Evolutionary conservation across 2,113 vertebrate species (phyloP).

Genomic region (Verasper variegatus): DNA sequence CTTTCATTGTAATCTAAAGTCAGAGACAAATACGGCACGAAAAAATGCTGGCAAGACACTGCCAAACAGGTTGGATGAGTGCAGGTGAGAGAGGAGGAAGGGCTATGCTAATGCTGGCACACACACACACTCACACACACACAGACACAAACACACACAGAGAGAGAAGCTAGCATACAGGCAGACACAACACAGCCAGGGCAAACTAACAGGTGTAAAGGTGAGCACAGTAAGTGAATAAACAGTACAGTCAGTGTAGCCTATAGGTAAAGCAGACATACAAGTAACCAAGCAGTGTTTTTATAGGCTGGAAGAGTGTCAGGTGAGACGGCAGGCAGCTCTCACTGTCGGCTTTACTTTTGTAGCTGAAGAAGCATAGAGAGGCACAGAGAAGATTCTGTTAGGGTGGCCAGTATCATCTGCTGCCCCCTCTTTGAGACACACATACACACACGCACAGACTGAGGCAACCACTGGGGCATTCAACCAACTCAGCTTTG

Average conservation of each 20-base stretch:
- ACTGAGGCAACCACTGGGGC: slow-evolving; percentile 34
- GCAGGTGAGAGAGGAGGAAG: slow-evolving; percentile 80
- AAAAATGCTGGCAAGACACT: slow-evolving; percentile 20
- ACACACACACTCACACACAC: slow-evolving; percentile 48
- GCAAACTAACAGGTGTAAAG: slow-evolving; percentile 42
- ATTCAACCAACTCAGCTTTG: slow-evolving; percentile 35
- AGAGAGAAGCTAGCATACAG: slow-evolving; percentile 23
- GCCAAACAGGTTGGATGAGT: slow-evolving; percentile 94
- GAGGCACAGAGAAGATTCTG: slow-evolving; percentile 75
- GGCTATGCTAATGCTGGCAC: slow-evolving; percentile 66
- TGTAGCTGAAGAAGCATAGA: slow-evolving; percentile 56
- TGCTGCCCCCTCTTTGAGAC: slow-evolving; percentile 36
- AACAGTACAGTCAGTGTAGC: slow-evolving; percentile 11
- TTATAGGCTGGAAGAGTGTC: slow-evolving; percentile 36
- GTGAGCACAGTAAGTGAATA: slow-evolving; percentile 16
- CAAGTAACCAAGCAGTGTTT: slow-evolving; percentile 17
- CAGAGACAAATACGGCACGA: not conserved
- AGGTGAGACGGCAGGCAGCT: slow-evolving; percentile 19
- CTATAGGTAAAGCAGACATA: slow-evolving; percentile 22
- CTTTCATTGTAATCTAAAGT: too few species aligned
- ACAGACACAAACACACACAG: slow-evolving; percentile 7
- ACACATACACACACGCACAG: slow-evolving; percentile 43
- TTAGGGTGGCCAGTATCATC: slow-evolving; percentile 61
- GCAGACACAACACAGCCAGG: slow-evolving; percentile 22
- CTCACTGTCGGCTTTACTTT: slow-evolving; percentile 70